Evolutionary conservation across 2,888 invertebrate species (phyloP), one percentile per base, ranked within the genome.

Genomic region (Oscheius myriophilus): DNA sequence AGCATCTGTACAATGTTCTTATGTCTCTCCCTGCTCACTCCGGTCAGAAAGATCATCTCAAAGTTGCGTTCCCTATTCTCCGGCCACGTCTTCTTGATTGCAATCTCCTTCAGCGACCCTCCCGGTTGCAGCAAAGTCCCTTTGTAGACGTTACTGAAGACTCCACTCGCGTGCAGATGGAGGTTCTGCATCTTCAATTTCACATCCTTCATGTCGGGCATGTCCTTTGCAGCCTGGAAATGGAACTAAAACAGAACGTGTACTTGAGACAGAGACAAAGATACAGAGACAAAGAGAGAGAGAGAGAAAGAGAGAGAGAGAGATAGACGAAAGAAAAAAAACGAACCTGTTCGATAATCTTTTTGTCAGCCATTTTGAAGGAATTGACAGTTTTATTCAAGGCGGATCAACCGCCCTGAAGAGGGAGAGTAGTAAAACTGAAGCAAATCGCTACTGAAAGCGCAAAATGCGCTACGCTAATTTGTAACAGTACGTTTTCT

Each of bases 71-170:
- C 74, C 9, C 63, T 49, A 1, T 59, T 69, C 33, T 76, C 73
- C 72, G 77, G 77, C 82, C 82, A 82, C 16, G 81, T 81, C 57
- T 82, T 82, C 65, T 81, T 82, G 62, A 82, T 73, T 11, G 82
- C 82, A 45, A 82, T 70, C 45, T 82, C 79, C 23, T 69, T 70
- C 42, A 67, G 67, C 4, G 71, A 58, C 12, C 69, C 71, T 16
- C 61, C 72, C 1, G 75, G 75, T 16, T 58, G 58, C 9, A 75
- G 26, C 0, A 77, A 33, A 0, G 73, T 73, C 39, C 75, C 77
- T 54, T 71, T 66, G 58, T 77, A 77, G 21, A 77, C 77, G 49
- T 77, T 77, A 39, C 70, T 70, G 61, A 77, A 77, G 25, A 75
- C 75, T 41, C 77, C 77, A 59, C 70, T 70, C 1, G 75, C 73